Percentiles rank a stretch among this genome's conserved stretches.
Conservation (phyloP, 2,113 vertebrate species). For the Camelus dromedarius region DNA sequence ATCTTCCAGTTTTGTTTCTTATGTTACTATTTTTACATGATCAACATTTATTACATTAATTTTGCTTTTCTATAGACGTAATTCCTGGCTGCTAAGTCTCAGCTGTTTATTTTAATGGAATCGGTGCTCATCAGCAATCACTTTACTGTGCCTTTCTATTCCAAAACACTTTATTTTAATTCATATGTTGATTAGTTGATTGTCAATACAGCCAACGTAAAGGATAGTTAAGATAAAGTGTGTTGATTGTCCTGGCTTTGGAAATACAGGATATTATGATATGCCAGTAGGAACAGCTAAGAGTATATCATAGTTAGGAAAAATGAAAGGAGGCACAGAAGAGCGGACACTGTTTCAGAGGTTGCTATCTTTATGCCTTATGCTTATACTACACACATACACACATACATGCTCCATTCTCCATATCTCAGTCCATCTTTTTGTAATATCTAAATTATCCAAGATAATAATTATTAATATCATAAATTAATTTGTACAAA, state of each 20-base stretch:
- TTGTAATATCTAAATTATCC: neutral
- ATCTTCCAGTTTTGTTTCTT: neutral
- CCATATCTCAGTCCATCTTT: neutral
- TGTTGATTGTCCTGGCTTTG: neutral
- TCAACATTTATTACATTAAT: conserved; percentile 6
- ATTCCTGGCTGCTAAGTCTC: neutral
- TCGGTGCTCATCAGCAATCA: neutral
- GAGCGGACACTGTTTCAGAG: neutral
- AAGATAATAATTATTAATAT: neutral
- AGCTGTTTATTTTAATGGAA: neutral
- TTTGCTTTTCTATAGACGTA: neutral
- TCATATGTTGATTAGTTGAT: neutral
- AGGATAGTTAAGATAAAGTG: neutral
- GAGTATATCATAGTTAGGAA: neutral
- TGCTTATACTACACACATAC: neutral
- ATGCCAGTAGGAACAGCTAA: neutral
- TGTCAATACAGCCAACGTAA: neutral
- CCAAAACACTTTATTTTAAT: neutral
- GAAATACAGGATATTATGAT: neutral
- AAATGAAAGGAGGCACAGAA: neutral
- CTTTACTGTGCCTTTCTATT: neutral
- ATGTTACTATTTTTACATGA: neutral
- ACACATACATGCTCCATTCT: neutral
- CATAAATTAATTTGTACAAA: neutral
- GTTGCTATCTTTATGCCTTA: neutral